Conservation (phyloP, 2,797 vertebrate genomes). For the Rhabdomys pumilio region DNA sequence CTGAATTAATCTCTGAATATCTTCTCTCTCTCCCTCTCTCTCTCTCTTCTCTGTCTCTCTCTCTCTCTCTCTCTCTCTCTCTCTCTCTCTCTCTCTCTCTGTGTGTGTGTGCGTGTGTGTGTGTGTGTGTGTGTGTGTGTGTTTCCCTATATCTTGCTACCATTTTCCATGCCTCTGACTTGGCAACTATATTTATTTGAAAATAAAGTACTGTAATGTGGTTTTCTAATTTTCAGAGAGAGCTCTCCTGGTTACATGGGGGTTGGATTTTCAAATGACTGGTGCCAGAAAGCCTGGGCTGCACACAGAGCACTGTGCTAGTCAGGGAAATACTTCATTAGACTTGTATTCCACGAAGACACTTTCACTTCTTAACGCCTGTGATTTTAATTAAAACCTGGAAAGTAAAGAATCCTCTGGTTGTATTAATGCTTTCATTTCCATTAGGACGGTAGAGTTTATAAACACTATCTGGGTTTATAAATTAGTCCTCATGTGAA, state of each 20-base stretch:
- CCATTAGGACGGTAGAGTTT: slow-evolving; percentile 90
- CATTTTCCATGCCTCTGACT: slow-evolving; percentile 80
- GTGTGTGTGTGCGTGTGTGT: neutral
- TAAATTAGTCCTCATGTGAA: slow-evolving; percentile 89
- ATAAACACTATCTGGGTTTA: slow-evolving; percentile 91
- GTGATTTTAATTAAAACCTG: slow-evolving; percentile 93
- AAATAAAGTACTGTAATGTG: slow-evolving; percentile 86
- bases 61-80: slow-evolving; percentile 13
- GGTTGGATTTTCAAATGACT: slow-evolving; percentile 76
- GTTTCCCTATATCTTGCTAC: slow-evolving; percentile 67
- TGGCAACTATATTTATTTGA: slow-evolving; percentile 86
- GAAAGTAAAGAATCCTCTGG: slow-evolving; percentile 91
- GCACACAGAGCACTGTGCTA: slow-evolving; percentile 87
- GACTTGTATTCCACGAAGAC: slow-evolving; percentile 90
- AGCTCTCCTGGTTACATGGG: slow-evolving; percentile 77
- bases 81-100: neutral
- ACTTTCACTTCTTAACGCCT: slow-evolving; percentile 89
- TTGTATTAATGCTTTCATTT: slow-evolving; percentile 92
- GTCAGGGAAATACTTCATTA: slow-evolving; percentile 90
- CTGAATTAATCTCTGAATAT: slow-evolving; percentile 81
- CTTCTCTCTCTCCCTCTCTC: too few species aligned
- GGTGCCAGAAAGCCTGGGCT: slow-evolving; percentile 83
- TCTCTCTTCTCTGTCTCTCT: slow-evolving; percentile 25
- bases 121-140: neutral
- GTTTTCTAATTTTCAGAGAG: slow-evolving; percentile 87